These are phyloP conservation scores for Rhodeus uyekii DNA, from an alignment of 2,797 vertebrate genomes.

Conservation along the genomic window DNA sequence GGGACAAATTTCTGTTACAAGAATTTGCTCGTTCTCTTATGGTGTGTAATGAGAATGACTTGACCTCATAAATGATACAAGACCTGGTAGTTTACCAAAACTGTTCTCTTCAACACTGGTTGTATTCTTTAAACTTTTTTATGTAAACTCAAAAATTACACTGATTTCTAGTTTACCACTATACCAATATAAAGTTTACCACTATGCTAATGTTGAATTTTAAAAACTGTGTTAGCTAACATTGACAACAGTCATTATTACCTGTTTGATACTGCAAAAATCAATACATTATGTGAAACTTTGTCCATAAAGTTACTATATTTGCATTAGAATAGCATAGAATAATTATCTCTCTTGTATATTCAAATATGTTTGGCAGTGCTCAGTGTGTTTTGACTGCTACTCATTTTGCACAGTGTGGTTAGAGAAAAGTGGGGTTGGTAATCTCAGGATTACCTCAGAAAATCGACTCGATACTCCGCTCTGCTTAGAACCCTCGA, in stretches of 20 bases:
- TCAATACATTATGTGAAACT: neutral
- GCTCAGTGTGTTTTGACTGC: neutral
- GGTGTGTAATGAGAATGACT: neutral
- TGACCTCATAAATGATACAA: neutral
- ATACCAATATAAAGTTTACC: no score
- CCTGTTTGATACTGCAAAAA: neutral
- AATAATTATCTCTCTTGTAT: neutral
- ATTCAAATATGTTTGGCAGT: neutral
- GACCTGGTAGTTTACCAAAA: neutral
- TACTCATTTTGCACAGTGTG: neutral
- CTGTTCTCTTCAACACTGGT: neutral
- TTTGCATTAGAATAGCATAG: neutral
- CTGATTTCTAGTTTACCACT: no score
- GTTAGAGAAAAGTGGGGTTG: constrained; percentile 8
- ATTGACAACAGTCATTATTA: neutral
- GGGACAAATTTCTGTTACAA: neutral
- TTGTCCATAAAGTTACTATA: neutral
- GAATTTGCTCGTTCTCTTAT: neutral
- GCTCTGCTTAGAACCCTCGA: neutral
- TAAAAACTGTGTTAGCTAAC: neutral
- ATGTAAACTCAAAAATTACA: neutral
- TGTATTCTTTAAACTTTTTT: neutral
- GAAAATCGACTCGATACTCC: neutral
- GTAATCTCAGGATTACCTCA: constrained; percentile 17
- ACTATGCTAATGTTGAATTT: neutral